Conservation (phyloP, 2,888 invertebrate species). For the Lasiommata megera region DNA sequence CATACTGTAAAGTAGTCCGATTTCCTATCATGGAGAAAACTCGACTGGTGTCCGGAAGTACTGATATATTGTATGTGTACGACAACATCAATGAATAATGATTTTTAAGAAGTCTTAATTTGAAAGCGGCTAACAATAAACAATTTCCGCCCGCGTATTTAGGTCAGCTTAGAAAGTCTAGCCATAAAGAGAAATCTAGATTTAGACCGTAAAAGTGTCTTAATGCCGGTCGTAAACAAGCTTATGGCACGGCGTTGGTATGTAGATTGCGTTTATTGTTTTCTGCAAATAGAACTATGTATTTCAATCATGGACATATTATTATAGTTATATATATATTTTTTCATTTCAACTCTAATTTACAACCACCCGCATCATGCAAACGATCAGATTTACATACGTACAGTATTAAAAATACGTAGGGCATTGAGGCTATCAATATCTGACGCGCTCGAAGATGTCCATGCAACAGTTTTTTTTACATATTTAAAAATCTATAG, state of each 20-base stretch:
- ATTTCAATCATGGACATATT: too few relatives aligned
- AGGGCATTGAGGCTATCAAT: too few relatives aligned
- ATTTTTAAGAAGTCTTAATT: constrained; percentile 32
- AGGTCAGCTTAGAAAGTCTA: constrained; percentile 46
- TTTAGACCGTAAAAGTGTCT: constrained; percentile 43
- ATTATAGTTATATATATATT: too few relatives aligned
- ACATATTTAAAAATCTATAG: too few relatives aligned
- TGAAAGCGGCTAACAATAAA: constrained; percentile 37
- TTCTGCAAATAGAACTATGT: constrained; percentile 21
- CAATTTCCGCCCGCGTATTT: constrained; percentile 40
- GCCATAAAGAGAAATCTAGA: constrained; percentile 44
- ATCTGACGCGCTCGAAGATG: too few relatives aligned
- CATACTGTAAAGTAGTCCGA: too few relatives aligned
- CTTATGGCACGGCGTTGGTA: constrained; percentile 20
- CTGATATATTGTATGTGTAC: background rate
- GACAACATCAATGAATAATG: constrained; percentile 20
- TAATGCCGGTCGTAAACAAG: constrained; percentile 37
- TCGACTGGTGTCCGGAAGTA: background rate
- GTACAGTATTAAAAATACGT: too few relatives aligned
- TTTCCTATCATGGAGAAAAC: background rate
- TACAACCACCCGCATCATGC: too few relatives aligned
- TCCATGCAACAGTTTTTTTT: too few relatives aligned
- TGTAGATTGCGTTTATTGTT: constrained; percentile 30
- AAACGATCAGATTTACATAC: too few relatives aligned
- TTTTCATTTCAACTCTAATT: too few relatives aligned